Percentiles rank a stretch among this genome's conserved stretches.
Evolutionary conservation across 30 jellyfish, hydroid and myxozoan species (phyloP).

Genomic region (Nemopilema nomurai): DNA sequence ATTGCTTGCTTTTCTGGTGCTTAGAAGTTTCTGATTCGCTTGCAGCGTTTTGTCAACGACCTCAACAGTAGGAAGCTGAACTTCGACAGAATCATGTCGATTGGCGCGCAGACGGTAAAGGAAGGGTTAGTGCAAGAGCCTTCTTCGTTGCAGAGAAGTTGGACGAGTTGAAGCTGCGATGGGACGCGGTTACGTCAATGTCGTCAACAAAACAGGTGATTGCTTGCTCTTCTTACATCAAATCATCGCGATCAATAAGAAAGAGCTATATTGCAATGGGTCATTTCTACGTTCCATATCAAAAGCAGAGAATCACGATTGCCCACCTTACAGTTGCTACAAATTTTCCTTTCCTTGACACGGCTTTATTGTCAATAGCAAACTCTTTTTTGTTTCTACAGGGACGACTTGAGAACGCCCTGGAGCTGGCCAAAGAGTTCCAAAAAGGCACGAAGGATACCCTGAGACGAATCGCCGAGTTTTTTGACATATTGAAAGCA

Average conservation of each 20-base stretch:
- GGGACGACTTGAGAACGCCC: constrained; percentile 90
- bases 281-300: too few species aligned
- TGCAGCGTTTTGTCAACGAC: constrained; percentile 86
- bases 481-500: constrained; percentile 58
- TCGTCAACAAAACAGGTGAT: constrained; percentile 79
- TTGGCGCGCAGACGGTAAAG: constrained; percentile 85
- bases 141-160: constrained; percentile 61
- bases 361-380: background rate
- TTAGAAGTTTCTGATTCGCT: background rate
- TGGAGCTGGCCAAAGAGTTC: constrained; percentile 88
- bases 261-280: too few species aligned
- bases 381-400: background rate
- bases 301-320: too few species aligned
- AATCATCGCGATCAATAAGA: too few species aligned
- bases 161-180: constrained; percentile 73
- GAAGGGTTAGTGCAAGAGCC: constrained; percentile 93
- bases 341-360: too few species aligned
- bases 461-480: constrained; percentile 61
- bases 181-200: constrained; percentile 88
- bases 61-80: constrained; percentile 72
- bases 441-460: constrained; percentile 67
- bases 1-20: too few species aligned
- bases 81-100: constrained; percentile 75
- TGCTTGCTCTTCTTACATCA: too few species aligned
- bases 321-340: too few species aligned